Conservation (phyloP, 2,797 vertebrate genomes). For the Pseudocheirus occidentalis region DNA sequence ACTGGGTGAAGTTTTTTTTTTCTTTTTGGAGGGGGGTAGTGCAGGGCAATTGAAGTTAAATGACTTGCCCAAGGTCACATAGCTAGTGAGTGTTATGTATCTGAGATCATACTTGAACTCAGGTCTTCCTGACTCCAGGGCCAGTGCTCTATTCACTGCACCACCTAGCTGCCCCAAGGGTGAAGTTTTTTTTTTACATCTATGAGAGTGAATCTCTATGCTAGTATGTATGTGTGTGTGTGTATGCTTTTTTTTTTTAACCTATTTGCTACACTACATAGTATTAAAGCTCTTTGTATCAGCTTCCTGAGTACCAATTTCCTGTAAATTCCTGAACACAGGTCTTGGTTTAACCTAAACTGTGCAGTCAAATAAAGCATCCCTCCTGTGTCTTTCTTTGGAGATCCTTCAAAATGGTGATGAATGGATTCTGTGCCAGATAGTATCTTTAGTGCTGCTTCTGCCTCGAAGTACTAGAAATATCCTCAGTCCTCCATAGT, state of each 20-base stretch:
- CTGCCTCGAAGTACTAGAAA: not conserved
- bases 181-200: not conserved
- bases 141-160: no score
- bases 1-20: not conserved
- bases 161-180: no score
- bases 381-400: not conserved
- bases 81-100: no score
- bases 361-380: not conserved
- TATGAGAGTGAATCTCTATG: not conserved
- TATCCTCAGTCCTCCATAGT: not conserved
- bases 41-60: no score
- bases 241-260: not conserved
- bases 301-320: not conserved
- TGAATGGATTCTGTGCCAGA: not conserved
- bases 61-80: no score
- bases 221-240: not conserved
- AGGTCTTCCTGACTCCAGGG: no score
- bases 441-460: not conserved
- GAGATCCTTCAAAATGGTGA: not conserved
- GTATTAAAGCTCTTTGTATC: not conserved
- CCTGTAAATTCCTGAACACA: not conserved
- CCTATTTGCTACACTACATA: not conserved
- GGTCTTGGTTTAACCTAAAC: not conserved
- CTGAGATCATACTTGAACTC: no score
- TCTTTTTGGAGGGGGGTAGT: not conserved